These are phyloP conservation scores for Dinomys branickii DNA, from an alignment of 2,113 vertebrate genomes.

Conservation along the genomic window DNA sequence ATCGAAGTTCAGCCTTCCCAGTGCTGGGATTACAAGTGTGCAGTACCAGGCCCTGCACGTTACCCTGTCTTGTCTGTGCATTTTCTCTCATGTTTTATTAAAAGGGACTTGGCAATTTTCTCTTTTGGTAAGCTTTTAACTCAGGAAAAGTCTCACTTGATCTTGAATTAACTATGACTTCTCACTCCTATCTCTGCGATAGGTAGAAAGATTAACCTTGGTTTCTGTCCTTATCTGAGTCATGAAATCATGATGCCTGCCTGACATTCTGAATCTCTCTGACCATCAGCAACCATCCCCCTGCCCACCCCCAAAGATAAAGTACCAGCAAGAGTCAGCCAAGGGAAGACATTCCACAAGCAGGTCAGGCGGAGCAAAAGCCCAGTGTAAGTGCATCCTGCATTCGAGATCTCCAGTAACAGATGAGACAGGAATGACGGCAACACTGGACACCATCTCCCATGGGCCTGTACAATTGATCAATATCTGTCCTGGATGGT, in stretches of 20 bases:
- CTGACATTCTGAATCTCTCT: neutral
- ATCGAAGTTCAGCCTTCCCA: too few species aligned
- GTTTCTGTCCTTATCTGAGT: neutral
- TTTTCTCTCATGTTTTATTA: neutral
- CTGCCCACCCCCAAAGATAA: neutral
- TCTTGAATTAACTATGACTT: neutral
- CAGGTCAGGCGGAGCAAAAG: neutral
- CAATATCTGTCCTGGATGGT: neutral
- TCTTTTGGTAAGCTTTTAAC: neutral
- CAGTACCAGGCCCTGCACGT: too few species aligned
- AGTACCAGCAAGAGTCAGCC: neutral
- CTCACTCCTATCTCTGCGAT: neutral
- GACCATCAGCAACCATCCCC: neutral
- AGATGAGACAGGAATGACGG: neutral
- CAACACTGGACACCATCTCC: fast-evolving
- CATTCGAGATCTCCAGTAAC: neutral
- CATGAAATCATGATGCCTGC: neutral
- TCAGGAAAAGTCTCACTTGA: neutral
- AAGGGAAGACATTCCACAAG: neutral
- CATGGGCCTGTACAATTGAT: neutral
- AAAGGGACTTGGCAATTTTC: neutral
- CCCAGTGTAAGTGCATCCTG: neutral
- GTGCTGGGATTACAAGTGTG: too few species aligned
- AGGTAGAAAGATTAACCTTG: neutral
- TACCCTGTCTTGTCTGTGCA: neutral